Conservation (phyloP, 2,113 vertebrate species). For the Cyrtonyx montezumae region DNA sequence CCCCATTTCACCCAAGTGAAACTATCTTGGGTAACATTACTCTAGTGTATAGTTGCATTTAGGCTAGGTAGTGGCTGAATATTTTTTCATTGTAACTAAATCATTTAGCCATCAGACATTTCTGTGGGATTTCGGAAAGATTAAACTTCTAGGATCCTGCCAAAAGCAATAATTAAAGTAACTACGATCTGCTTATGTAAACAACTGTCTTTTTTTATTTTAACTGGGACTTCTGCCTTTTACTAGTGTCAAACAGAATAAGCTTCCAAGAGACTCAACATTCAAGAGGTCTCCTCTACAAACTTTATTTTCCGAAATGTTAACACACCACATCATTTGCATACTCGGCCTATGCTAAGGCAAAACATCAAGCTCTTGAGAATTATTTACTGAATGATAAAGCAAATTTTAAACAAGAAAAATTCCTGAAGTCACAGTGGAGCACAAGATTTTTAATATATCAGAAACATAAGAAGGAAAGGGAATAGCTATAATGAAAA, state of each 20-base stretch:
- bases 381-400: neutral
- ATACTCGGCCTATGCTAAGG: neutral
- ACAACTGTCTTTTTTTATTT: constrained; percentile 67
- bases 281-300: constrained; percentile 42
- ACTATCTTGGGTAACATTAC: neutral
- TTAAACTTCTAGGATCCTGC: constrained; percentile 69
- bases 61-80: constrained; percentile 41
- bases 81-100: constrained; percentile 62
- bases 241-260: constrained; percentile 56
- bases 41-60: neutral
- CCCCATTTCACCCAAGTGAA: constrained; percentile 41
- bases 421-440: neutral
- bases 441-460: neutral
- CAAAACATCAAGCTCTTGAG: neutral
- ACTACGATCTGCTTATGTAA: constrained; percentile 68
- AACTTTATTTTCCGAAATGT: neutral
- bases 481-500: neutral
- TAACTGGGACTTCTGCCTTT: constrained; percentile 62
- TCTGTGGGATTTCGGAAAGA: constrained; percentile 67
- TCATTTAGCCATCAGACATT: constrained; percentile 59
- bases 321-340: neutral
- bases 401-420: neutral
- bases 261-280: constrained; percentile 10
- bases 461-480: neutral
- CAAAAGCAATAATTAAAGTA: constrained; percentile 77